Base-by-base conservation (phyloP, 2,888 invertebrate genomes). In the Drosophila kuntzei region DNA sequence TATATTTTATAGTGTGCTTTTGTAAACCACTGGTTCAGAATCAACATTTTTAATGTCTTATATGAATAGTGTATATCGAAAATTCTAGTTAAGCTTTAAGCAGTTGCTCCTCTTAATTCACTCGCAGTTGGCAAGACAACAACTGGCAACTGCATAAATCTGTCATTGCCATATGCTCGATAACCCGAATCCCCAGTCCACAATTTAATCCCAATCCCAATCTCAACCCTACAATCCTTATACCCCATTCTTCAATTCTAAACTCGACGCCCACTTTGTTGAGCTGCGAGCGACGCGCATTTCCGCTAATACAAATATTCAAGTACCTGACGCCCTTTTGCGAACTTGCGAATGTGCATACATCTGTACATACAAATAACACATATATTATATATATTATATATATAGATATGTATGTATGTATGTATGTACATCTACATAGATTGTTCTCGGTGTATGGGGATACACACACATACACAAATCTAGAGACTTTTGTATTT, bases 321-420 rank as follows among this genome's bases (percentile, higher is more conserved):
- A 77, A 76, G 71, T 76, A 76, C 79, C 77, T 79, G 79, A 79
- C 79, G 79, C 77, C 77, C 77, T 77, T 77, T 59, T 34, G 46
- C 51, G n/a, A 62, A 43, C 37, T 55, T 46, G 25, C 53, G 53
- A 62, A 32, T 71, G 34, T 36, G 29, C 22, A 27, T 22, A 22
- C n/a, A n/a, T n/a, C n/a, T n/a, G n/a, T n/a, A n/a, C 27, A 32
- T 29, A 32, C 57, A 32, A 34, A 25, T 37, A 25, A 32, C 46
- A 46, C 14, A 12, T 18, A 18, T 12, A 36, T 46, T 39, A 55
- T 22, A 16, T n/a, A 20, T 18, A 18, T n/a, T 27, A n/a, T 18
- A 9, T 20, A 29, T 41, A 46, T 27, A 8, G 6, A n/a, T 25
- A 16, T 32, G 14, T 25, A 22, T 58, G 37, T 8, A 27, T 2